Percentiles rank a stretch among this genome's conserved stretches.
Conservation (phyloP, 2,888 invertebrate genomes). For the Entomobrya proxima region DNA sequence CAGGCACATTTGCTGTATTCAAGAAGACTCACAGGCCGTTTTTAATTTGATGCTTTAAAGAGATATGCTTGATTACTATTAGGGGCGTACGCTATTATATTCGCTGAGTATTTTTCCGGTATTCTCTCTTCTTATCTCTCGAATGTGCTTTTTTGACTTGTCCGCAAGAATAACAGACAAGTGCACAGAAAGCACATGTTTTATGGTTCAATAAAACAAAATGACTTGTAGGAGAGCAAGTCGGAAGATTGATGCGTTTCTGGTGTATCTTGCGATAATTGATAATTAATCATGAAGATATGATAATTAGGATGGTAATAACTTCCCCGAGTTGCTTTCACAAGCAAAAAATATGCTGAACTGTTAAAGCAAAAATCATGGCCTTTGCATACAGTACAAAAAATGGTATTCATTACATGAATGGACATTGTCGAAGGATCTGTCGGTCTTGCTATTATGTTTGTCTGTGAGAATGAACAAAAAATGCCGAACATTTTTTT, state of each 20-base stretch:
- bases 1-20: no score
- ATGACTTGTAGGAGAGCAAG: background rate
- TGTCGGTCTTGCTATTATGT: background rate
- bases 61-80: slow-evolving; percentile 17
- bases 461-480: no score
- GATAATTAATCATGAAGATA: slow-evolving; percentile 57
- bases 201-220: slow-evolving; percentile 35
- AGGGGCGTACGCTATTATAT: background rate
- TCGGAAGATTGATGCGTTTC: slow-evolving; percentile 33
- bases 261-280: slow-evolving; percentile 31
- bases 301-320: slow-evolving; percentile 47
- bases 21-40: no score
- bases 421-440: background rate
- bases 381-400: no score
- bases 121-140: background rate
- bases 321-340: background rate
- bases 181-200: background rate
- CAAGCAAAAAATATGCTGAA: background rate
- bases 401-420: no score
- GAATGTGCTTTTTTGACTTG: background rate
- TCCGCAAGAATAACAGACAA: background rate
- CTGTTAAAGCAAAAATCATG: no score
- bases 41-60: slow-evolving; percentile 13
- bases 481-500: background rate
- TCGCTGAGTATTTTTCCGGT: background rate